Base-by-base conservation (phyloP, 2,113 vertebrate species). In the Semicossyphus pulcher region DNA sequence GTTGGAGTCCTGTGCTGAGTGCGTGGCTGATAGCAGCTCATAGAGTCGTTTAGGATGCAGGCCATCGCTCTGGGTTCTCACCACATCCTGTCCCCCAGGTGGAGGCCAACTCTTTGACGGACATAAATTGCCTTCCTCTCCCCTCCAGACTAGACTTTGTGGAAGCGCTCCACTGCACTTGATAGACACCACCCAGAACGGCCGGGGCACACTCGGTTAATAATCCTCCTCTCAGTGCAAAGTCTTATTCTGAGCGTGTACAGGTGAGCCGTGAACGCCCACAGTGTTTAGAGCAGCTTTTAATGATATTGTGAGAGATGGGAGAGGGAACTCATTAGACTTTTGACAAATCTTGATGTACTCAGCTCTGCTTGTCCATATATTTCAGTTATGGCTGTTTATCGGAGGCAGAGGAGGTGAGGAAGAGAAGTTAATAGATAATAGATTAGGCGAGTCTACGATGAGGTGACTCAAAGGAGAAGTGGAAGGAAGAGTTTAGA, bases 101-200 rank as follows among this genome's bases (percentile, higher is more conserved):
- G 75, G 76, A 88, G 83, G 73, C 82, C 85, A 68, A 78, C 80
- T 83, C 78, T 90, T 88, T 92, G 92, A 93, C 84, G 54, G 92
- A 91, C 90, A 89, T 90, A 92, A 92, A 93, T 93, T 91, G 91
- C 88, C 86, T 91, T 86, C 82, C 78, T 74, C 83, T 89, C 79
- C 84, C 78, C 75, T 92, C 74, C 76, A 18, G n/a, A 88, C 88
- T 76, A 84, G 80, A 92, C 91, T 91, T 73, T 56, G 77, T 91
- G 82, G 94, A 94, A 91, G 86, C 70, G 88, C 65, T 25, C 73
- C 77, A 84, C 83, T 85, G 92, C 88, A 88, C 92, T 94, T 95
- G 94, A 94, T 88, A 75, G 94, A 94, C 90, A 84, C 88, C 88
- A 79, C 88, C 88, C 87, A 90, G 88, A 62, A 36, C 85, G 88